phyloP scores from a whole-genome alignment of 2,113 vertebrate genomes.

The Heptranchias perlo region DNA sequence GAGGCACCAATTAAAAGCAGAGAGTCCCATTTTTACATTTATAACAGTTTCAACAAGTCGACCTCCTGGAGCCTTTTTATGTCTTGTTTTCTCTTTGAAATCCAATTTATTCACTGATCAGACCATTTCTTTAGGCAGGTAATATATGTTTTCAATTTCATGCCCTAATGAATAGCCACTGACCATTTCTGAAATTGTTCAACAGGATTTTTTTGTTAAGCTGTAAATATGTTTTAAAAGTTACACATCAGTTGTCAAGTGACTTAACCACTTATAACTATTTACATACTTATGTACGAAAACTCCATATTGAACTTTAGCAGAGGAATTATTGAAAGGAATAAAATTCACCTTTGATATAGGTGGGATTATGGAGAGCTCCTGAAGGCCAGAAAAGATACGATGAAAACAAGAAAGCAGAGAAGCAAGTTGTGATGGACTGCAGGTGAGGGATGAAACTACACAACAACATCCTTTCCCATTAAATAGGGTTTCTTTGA shows the following conservation, averaged over 20 bases:
- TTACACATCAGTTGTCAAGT: neutral
- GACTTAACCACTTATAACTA: too few relatives aligned
- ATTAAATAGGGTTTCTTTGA: neutral
- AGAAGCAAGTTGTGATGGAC: neutral
- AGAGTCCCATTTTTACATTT: neutral
- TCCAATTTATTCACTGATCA: neutral
- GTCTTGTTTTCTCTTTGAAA: neutral
- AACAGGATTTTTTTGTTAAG: neutral
- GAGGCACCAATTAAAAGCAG: neutral
- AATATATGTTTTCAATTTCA: neutral
- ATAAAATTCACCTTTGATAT: neutral
- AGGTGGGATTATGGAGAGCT: neutral
- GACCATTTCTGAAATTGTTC: neutral
- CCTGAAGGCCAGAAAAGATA: neutral
- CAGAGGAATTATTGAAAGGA: neutral
- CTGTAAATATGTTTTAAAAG: neutral
- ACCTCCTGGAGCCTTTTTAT: neutral
- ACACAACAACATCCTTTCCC: neutral
- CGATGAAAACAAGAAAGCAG: neutral
- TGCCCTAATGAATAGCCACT: neutral
- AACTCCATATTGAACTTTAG: neutral
- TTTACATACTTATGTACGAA: too few relatives aligned
- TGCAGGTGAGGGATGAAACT: neutral
- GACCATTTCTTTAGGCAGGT: neutral
- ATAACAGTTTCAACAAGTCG: neutral